Evolutionary conservation across 2,888 invertebrate species (phyloP), one percentile per base, ranked within the genome.

Genomic region (Acanthococcus lagerstroemiae): DNA sequence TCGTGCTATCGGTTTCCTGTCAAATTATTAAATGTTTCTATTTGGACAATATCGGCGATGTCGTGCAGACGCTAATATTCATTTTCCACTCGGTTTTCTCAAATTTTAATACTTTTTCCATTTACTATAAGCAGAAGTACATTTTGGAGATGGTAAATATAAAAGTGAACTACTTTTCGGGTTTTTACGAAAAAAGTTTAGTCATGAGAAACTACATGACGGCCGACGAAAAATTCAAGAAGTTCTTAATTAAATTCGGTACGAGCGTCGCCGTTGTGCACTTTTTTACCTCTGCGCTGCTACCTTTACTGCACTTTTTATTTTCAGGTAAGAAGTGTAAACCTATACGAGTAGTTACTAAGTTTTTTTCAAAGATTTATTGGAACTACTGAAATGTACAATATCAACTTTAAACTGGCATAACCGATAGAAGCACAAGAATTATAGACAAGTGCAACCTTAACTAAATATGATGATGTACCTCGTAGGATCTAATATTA

Each of bases 141-240:
- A 37, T 66, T 27, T 21, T 66, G n/a, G 66, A 56, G 25, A 48
- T 66, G 56, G 66, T 66, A 15, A 50, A 57, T 26, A 66, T 57
- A 3, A 66, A 66, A 50, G 56, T 46, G 4, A 24, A 66, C 26
- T 56, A 66, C 30, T 66, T 66, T 30, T 55, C 56, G 6, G 55
- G 56, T 1, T 66, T 56, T 30, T 66, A 66, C 37, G 66, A 66
- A n/a, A 66, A 66, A 50, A 66, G 66, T 56, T 56, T 66, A 15
- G 66, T 66, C 3, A 56, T 66, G 66, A 46, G 56, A 26, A 66
- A 66, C 30, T 66, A 66, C 25, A 56, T 66, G 56, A 66, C 66
- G 17, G 45, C 66, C 30, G 66, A 66, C 22, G 56, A 56, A 30
- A 37, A 56, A 25, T 66, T 66, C 7, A 46, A 57, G 15, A 56